These are phyloP conservation scores for Bufo gargarizans DNA, from an alignment of 2,113 vertebrate genomes.

Conservation along the genomic window DNA sequence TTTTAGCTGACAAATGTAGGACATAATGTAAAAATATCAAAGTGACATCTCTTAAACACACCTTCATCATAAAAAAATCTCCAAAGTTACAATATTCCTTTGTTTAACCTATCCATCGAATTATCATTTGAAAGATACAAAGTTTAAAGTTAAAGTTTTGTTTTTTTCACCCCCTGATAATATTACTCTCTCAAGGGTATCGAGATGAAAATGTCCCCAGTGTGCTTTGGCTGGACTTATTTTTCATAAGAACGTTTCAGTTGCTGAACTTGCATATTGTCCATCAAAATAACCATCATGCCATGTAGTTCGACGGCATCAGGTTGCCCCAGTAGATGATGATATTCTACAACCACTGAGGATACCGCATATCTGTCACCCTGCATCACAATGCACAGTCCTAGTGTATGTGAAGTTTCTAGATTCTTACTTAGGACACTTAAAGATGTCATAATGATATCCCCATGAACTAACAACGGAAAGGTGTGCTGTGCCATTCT, in stretches of 20 bases:
- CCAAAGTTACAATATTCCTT: slow-evolving; percentile 85
- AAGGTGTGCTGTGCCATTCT: no score
- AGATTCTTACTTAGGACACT: no score
- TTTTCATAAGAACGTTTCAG: background rate
- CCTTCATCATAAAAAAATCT: slow-evolving; percentile 86
- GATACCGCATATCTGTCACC: background rate
- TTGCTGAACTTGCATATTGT: background rate
- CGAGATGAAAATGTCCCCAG: background rate
- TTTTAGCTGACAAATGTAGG: slow-evolving; percentile 99
- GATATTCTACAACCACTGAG: background rate
- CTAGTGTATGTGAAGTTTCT: background rate
- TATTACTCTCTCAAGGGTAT: background rate
- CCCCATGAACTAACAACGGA: no score
- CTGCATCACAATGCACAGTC: background rate
- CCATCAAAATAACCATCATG: background rate
- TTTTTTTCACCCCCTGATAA: slow-evolving; percentile 57
- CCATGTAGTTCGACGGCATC: background rate
- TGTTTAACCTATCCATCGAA: slow-evolving; percentile 79
- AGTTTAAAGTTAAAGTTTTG: slow-evolving; percentile 75
- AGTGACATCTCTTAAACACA: slow-evolving; percentile 92
- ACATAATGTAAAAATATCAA: slow-evolving; percentile 99
- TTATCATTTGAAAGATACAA: slow-evolving; percentile 77
- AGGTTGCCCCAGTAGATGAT: background rate
- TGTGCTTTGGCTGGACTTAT: background rate
- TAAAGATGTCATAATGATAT: no score